Conservation (phyloP, 2,113 vertebrate genomes). For the Dipodomys stephensi region DNA sequence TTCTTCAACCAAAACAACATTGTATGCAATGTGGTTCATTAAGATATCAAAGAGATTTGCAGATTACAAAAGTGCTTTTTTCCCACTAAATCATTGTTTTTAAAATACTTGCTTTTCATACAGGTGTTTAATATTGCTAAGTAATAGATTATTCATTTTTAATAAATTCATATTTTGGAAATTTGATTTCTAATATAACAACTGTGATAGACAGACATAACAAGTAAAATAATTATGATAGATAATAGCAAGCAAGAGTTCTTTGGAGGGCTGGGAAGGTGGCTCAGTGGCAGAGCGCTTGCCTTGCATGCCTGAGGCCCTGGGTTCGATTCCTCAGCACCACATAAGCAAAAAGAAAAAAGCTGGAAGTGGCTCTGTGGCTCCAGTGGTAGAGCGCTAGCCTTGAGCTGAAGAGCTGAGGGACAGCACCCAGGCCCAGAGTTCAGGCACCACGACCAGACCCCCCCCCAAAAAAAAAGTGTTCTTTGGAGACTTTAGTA, state of each 20-base stretch:
- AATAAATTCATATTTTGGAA: slow-evolving; percentile 25
- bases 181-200: neutral
- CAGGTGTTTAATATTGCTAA: slow-evolving; percentile 14
- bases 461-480: neutral
- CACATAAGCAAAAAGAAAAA: too few species aligned
- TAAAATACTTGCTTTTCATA: slow-evolving; percentile 58
- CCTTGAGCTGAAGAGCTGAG: too few species aligned
- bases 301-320: too few species aligned
- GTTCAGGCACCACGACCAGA: too few species aligned
- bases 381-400: too few species aligned
- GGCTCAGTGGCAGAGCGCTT: too few species aligned
- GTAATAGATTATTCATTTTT: slow-evolving; percentile 17
- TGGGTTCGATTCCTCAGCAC: too few species aligned
- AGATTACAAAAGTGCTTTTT: slow-evolving; percentile 23
- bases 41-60: neutral
- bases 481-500: neutral
- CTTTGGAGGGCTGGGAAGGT: too few species aligned
- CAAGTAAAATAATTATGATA: too few species aligned
- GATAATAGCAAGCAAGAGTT: too few species aligned
- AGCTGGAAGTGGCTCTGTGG: too few species aligned
- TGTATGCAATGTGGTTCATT: slow-evolving; percentile 25
- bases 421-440: too few species aligned
- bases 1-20: neutral
- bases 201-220: neutral
- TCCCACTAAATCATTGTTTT: neutral